Base-by-base conservation (phyloP, 2,888 invertebrate genomes). In the Acheta domesticus region DNA sequence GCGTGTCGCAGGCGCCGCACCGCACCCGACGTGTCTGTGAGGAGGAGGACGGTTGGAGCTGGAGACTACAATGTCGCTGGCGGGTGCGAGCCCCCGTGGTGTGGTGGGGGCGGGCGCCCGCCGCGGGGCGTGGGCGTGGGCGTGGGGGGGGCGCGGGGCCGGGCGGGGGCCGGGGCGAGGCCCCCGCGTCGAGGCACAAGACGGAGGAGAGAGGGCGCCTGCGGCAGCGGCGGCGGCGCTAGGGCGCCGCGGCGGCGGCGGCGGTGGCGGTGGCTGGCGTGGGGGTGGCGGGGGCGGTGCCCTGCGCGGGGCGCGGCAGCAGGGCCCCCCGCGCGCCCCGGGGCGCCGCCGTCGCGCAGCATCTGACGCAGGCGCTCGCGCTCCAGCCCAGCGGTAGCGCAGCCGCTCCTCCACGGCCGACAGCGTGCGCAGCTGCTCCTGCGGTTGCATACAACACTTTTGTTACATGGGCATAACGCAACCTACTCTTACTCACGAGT, bases 351-450 rank as follows among this genome's bases (percentile, higher is more conserved):
- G 75, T 82, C 82, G 77, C 81, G 77, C 48, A 82, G 79, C 21
- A 81, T 79, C 49, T 82, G 81, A 16, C 80, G 79, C 74, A 82
- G 78, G 77, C 81, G 79, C 49, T 82, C 81, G 50, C 81, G 81
- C 77, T 82, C 82, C 49, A 81, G 79, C 79, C n/a, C 81, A 81
- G 36, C 81, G 82, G 73, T 79, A 80, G 50, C 79, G 79, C 19
- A 82, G 77, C 78, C 82, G 82, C 78, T 81, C 81, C 48, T 82
- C 82, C 79, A 82, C 81, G 49, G 80, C 82, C 8, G 81, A 79
- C 49, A 82, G 74, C 4, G 82, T 80, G 77, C 81, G 81, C 48
- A 82, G 76, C 75, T 82, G 82, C 62, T 82, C 82, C 82, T 82
- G 80, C 19, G 77, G 1, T 3, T 0, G 62, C 14, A 62, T 4